Conservation (phyloP, 2,888 invertebrate genomes). For the Pachydiplax longipennis region DNA sequence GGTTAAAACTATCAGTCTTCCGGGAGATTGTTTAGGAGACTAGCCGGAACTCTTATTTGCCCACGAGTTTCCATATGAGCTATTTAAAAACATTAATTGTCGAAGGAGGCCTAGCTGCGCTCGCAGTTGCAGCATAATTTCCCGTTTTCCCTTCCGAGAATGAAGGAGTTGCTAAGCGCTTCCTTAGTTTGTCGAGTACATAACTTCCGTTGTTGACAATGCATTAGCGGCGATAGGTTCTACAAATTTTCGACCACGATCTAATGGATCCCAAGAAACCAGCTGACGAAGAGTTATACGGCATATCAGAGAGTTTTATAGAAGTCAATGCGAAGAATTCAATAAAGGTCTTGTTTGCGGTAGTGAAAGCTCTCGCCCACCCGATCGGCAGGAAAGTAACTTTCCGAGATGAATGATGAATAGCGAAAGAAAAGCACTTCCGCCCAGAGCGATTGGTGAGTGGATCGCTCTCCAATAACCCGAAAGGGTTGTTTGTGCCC, state of each 20-base stretch:
- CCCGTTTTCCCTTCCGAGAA: not conserved
- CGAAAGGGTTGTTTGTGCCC: not conserved
- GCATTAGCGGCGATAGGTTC: not conserved
- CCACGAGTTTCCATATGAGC: not conserved
- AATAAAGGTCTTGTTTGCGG: not conserved
- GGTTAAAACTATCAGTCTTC: not conserved
- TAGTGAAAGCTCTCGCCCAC: not conserved
- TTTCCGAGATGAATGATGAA: not conserved
- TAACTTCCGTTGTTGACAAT: not conserved
- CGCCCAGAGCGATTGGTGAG: not conserved
- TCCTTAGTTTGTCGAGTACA: not conserved
- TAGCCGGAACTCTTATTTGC: not conserved
- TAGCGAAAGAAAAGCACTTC: not conserved
- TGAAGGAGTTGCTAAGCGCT: not conserved
- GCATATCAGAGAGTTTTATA: not conserved
- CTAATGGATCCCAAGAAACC: not conserved
- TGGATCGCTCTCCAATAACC: not conserved
- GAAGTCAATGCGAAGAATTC: not conserved
- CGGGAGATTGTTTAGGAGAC: not conserved
- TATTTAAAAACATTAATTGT: not conserved
- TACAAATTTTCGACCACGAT: not conserved
- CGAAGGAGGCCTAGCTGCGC: not conserved
- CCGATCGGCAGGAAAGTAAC: not conserved
- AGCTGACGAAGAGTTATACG: not conserved
- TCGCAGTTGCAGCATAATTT: not conserved